Percentiles rank a stretch among this genome's conserved stretches.
These are phyloP conservation scores for Bimastos eiseni DNA, from an alignment of 2,888 invertebrate species.

Conservation along the genomic window DNA sequence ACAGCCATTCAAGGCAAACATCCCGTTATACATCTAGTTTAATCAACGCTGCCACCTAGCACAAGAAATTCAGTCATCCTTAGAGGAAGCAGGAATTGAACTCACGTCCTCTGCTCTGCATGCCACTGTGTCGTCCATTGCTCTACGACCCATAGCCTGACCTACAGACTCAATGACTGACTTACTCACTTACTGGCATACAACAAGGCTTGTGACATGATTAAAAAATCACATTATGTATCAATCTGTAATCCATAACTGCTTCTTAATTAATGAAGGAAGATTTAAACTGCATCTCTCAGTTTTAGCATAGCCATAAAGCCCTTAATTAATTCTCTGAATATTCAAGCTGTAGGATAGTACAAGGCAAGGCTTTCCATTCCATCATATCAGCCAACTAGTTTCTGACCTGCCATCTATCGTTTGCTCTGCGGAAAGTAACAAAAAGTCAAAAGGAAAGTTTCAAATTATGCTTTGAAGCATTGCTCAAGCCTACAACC, in stretches of 20 bases:
- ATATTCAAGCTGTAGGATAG: background rate
- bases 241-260: slow-evolving; percentile 13
- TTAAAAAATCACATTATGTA: background rate
- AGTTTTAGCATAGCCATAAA: background rate
- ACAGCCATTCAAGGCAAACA: too few relatives aligned
- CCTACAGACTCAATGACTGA: background rate
- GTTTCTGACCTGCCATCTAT: background rate
- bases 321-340: background rate
- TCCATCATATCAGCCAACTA: background rate
- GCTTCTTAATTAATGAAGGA: background rate
- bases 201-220: background rate
- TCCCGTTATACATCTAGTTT: too few relatives aligned
- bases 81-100: too few relatives aligned
- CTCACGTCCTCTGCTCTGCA: too few relatives aligned
- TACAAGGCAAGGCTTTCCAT: background rate
- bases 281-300: background rate
- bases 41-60: too few relatives aligned
- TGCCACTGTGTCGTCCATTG: too few relatives aligned
- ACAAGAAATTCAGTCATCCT: too few relatives aligned
- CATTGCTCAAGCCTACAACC: background rate
- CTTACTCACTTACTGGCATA: background rate
- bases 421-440: background rate
- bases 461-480: background rate
- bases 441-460: background rate
- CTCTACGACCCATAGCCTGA: too few relatives aligned